Evolutionary conservation across 2,888 invertebrate species (phyloP), one percentile per base, ranked within the genome.

Genomic region (Chloroclysta siterata): DNA sequence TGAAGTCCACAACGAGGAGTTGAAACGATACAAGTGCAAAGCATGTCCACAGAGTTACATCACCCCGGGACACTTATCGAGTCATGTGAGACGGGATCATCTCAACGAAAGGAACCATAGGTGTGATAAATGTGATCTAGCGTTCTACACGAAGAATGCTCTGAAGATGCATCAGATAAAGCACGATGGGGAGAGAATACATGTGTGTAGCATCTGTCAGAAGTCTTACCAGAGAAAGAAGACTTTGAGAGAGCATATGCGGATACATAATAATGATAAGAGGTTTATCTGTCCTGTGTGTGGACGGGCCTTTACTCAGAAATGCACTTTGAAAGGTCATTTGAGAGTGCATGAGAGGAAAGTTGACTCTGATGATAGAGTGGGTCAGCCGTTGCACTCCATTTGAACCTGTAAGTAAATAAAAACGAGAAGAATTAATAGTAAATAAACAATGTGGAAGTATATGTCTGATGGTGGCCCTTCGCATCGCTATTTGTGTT

Each of bases 161-260:
- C 73, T 94, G 29, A 94, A 94, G 63, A 93, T 93, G 85, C 94
- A 94, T 63, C 93, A 93, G 90, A 93, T 94, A 0, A 94, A 93
- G 13, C 94, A 94, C 48, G 93, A 94, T 0, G 94, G 93, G 0
- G 91, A 92, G 28, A 73, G 94, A 14, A 94, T 94, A 28, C 94
- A 93, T 29, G 83, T 85, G 0, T 94, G 94, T 65, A 83, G 82
- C 7, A 84, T 94, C 0, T 94, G 94, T 55, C 82, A 90, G 58
- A 94, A 94, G 72, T 87, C 89, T 0, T 93, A 93, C 66, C 92
- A 92, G 57, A 79, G 93, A 58, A 89, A 90, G 70, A 91, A 91
- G 55, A 93, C 93, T 0, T 55, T 93, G 0, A 74, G 87, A 1
- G 91, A 93, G 52, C 93, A 93, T 72, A 79, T 91, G 79, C 61